Evolutionary conservation across 2,888 invertebrate genomes (phyloP), one percentile per base, ranked within the genome.

Genomic region (Epirrhoe tristata): DNA sequence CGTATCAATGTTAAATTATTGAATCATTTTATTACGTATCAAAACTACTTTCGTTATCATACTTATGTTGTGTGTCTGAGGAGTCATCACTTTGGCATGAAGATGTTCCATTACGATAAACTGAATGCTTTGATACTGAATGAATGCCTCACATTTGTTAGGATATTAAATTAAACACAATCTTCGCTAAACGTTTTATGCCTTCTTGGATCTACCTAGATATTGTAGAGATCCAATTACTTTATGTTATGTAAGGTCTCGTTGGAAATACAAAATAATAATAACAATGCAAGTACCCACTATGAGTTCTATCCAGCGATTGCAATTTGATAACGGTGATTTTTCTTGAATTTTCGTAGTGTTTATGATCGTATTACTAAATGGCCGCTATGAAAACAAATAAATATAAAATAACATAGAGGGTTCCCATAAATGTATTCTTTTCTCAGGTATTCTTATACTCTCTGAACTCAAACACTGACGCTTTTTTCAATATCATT

Each of bases 21-120:
- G 5, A 43, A 43, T 12, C 43, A 46, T 14, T 46, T 48, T 14
- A 4, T 48, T 48, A 43, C 12, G 39, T 43, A 43, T 12, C 16
- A 6, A 46, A 46, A n/a, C 46, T 39, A 43, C 39, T 48, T 48
- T 16, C 39, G 48, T 14, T 16, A 48, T 14, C 36, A 59, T 59
- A 56, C 12, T 16, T 56, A 55, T 64, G 57, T 59, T 62, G 60
- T 31, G 64, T 61, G 36, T 61, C 17, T 58, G 55, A 70, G 59
- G 58, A 72, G 69, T 74, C 74, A 74, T 60, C 66, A 58, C 63
- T 62, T 66, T 10, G 70, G 70, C 67, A 74, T 65, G 74, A 71
- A 74, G 72, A 74, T 72, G 72, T 63, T 72, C 63, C 66, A 72
- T 69, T 67, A 63, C 55, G 72, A 72, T 72, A 72, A 58, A 61